Base-by-base conservation (phyloP, 2,113 vertebrate species). In the Aplodontia rufa region DNA sequence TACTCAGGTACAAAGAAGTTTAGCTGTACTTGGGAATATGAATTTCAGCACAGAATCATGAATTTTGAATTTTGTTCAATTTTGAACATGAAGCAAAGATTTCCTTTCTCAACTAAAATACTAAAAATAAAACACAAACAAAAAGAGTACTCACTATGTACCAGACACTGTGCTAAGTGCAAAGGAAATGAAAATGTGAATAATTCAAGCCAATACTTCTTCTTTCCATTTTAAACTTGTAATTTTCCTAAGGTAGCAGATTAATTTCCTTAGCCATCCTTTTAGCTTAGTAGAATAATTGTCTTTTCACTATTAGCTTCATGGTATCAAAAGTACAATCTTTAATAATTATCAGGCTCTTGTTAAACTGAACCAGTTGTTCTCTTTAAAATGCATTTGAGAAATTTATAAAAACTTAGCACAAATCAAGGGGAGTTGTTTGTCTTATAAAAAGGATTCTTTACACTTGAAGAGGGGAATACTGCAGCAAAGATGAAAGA, bases 251-350 rank as follows among this genome's bases (percentile, higher is more conserved):
- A 89, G 24, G 3, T 89, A 55, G n/a, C 20, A 91, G 60, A 71
- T 58, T 93, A 71, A 72, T 81, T 83, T 83, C 49, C 83, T 80
- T 28, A 81, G 83, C 42, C 66, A 74, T n/a, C 60, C 60, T 90
- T 92, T 97, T 84, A 76, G 22, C 60, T 87, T 83, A 40, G 51
- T 78, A 49, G 3, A 55, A 6, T 91, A 89, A 91, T 78, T 66
- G 75, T 30, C n/a, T 78, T 37, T 89, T 95, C 49, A 90, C 87
- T 60, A 93, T 96, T 78, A 80, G 51, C 10, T n/a, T 87, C 68
- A 28, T 55, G 26, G 26, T 97, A 96, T 92, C 87, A 81, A 78
- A 95, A 95, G 30, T 66, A 85, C 32, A 66, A 35, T 96, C 71
- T 78, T 91, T 84, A 92, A 93, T 95, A 93, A 92, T 81, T 66